Conservation (phyloP, 2,888 invertebrate species). For the Gymnoscelis rufifasciata region DNA sequence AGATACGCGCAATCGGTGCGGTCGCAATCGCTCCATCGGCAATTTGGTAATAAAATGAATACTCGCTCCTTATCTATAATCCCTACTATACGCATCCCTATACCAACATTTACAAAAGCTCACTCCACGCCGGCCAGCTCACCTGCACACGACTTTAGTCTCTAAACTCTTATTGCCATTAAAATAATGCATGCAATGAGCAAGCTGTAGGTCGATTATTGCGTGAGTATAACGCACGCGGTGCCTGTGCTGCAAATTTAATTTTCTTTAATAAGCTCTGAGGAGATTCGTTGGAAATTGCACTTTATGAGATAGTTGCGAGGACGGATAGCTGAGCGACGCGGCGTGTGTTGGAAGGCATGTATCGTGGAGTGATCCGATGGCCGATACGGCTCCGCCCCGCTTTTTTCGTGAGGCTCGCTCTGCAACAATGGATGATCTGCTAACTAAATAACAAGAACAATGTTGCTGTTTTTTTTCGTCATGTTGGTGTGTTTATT, state of each 20-base stretch:
- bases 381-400: conserved; percentile 75
- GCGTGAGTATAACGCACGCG: conserved; percentile 30
- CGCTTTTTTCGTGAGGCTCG: conserved; percentile 73
- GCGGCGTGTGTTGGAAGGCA: conserved; percentile 58
- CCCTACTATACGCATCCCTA: conserved; percentile 70
- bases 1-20: conserved; percentile 66
- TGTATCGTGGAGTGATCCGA: conserved; percentile 72
- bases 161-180: conserved; percentile 27
- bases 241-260: conserved; percentile 66
- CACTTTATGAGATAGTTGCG: conserved; percentile 40
- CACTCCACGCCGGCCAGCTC: conserved; percentile 10
- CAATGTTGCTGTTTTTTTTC: conserved; percentile 50
- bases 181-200: conserved; percentile 12
- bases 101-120: conserved; percentile 58
- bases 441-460: conserved; percentile 76
- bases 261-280: conserved; percentile 76
- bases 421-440: conserved; percentile 75
- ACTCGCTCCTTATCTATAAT: conserved; percentile 73
- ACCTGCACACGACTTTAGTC: conserved; percentile 22
- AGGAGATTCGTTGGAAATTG: conserved; percentile 29
- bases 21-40: conserved; percentile 71
- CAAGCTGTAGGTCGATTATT: conserved; percentile 19
- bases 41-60: conserved; percentile 81
- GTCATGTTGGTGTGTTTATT: conserved; percentile 41
- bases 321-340: conserved; percentile 10